Evolutionary conservation across 2,113 vertebrate species (phyloP).

Genomic region (Pteropus alecto): DNA sequence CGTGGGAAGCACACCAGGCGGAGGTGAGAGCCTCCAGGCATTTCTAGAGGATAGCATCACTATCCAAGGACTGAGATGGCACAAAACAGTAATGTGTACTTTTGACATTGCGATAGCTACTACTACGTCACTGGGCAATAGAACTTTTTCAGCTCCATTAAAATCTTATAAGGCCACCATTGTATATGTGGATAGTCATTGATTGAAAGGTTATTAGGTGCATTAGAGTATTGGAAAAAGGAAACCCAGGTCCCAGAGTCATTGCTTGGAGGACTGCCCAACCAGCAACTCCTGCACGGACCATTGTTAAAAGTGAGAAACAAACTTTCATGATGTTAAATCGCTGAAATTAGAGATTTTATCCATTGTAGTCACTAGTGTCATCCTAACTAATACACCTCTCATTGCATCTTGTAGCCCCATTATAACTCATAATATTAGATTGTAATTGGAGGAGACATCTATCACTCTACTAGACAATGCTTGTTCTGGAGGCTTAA

Average conservation of each 20-base stretch:
- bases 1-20: background rate
- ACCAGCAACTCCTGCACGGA: background rate
- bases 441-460: background rate
- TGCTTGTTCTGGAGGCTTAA: background rate
- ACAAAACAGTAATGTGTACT: background rate
- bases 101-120: background rate
- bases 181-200: background rate
- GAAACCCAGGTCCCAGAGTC: background rate
- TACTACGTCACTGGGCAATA: background rate
- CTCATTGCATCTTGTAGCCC: background rate
- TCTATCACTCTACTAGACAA: background rate
- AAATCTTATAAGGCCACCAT: background rate
- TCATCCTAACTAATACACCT: background rate
- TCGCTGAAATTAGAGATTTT: background rate
- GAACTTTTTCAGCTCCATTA: background rate
- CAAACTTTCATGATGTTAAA: background rate
- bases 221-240: background rate
- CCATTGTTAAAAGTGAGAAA: background rate
- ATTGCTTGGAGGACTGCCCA: background rate
- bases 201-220: background rate
- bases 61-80: background rate
- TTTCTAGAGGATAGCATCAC: too few relatives aligned
- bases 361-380: background rate
- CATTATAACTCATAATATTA: background rate
- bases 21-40: background rate